Percentiles rank a stretch among this genome's conserved stretches.
phyloP scores from a whole-genome alignment of 2,888 invertebrate species.

The Strigamia transsilvanica region DNA sequence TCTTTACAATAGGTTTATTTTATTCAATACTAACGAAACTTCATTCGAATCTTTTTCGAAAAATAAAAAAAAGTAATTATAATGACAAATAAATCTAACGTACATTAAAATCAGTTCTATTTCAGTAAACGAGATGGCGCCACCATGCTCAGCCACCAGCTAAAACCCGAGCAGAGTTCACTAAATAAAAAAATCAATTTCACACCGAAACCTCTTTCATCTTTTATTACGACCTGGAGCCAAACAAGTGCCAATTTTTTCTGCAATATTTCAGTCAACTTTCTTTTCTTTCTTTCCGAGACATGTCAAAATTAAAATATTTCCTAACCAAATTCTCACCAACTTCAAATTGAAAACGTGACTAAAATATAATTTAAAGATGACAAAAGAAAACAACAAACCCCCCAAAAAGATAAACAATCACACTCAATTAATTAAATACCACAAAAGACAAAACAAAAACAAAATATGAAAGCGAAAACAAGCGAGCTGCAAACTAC shows the following conservation, averaged over 20 bases:
- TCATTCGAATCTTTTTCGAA: too few species aligned
- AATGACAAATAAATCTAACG: too few species aligned
- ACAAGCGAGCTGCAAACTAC: neutral
- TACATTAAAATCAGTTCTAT: neutral
- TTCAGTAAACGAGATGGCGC: neutral
- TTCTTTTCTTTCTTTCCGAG: neutral
- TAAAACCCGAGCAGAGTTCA: neutral
- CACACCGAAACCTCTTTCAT: neutral
- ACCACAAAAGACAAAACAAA: too few species aligned
- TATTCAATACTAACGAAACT: too few species aligned
- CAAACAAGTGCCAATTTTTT: neutral
- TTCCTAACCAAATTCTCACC: neutral
- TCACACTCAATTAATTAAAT: too few species aligned
- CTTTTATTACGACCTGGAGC: conserved; percentile 1
- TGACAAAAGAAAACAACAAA: neutral
- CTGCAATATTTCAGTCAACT: neutral
- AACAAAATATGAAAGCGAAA: neutral
- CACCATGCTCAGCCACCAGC: neutral
- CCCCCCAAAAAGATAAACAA: too few species aligned
- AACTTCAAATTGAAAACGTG: conserved; percentile 15
- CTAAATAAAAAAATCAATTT: neutral
- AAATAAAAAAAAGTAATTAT: too few species aligned
- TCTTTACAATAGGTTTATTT: too few species aligned
- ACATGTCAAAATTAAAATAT: conserved; percentile 23
- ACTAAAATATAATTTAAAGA: neutral